phyloP scores from a whole-genome alignment of 2,113 vertebrate species.

The Gopherus evgoodei region DNA sequence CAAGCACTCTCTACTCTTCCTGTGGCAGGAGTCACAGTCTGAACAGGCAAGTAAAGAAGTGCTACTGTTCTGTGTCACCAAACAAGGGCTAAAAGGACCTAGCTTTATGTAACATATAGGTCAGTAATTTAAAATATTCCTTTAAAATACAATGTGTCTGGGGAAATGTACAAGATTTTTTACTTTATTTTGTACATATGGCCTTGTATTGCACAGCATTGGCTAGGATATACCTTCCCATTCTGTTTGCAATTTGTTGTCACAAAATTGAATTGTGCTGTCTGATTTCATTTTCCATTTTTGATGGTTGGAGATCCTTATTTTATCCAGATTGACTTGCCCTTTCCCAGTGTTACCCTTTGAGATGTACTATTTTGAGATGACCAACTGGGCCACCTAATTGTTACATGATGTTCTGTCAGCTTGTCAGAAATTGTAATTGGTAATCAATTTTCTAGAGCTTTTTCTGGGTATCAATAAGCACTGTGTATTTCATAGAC shows the following conservation, averaged over 20 bases:
- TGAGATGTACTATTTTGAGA: background rate
- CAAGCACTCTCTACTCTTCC: background rate
- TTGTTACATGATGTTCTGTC: background rate
- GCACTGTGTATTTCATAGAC: background rate
- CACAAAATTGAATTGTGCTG: background rate
- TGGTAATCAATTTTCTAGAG: background rate
- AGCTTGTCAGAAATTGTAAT: background rate
- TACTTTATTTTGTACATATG: background rate
- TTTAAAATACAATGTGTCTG: conserved; percentile 16
- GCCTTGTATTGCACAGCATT: background rate
- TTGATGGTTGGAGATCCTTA: background rate
- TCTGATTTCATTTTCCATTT: background rate
- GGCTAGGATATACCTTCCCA: background rate
- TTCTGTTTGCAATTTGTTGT: background rate
- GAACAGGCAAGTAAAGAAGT: background rate
- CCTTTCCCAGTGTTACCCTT: background rate
- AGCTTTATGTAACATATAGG: background rate
- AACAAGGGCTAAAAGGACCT: background rate
- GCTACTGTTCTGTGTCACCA: background rate
- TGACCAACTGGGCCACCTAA: background rate
- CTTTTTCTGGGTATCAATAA: background rate
- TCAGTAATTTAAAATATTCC: background rate
- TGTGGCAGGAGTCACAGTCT: background rate
- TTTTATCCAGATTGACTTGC: accelerated
- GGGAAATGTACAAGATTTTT: background rate